Evolutionary conservation across 2,113 vertebrate genomes (phyloP).

Genomic region (Apeltes quadracus): DNA sequence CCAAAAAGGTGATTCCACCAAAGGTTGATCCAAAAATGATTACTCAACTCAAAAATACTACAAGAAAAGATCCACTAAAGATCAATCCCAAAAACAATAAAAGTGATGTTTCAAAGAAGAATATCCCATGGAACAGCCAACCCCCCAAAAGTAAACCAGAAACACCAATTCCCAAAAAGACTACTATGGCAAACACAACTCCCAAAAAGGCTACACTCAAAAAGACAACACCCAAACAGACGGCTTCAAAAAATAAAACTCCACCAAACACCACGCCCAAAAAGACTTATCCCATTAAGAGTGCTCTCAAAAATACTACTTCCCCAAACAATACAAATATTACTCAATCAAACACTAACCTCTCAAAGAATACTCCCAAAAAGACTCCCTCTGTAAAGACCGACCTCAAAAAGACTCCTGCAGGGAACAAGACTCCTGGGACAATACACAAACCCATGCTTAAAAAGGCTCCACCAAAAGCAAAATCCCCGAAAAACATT

Average conservation of each 20-base stretch:
- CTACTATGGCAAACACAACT: neutral
- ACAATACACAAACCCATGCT: constrained; percentile 17
- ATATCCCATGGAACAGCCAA: neutral
- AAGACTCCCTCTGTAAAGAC: constrained; percentile 5
- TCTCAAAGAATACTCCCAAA: neutral
- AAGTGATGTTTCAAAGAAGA: constrained; percentile 27
- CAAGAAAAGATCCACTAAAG: constrained; percentile 44
- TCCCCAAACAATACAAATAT: neutral
- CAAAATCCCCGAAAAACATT: constrained; percentile 33
- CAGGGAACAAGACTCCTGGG: neutral
- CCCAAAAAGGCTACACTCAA: neutral
- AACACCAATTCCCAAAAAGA: constrained; percentile 3
- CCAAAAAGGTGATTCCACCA: constrained; percentile 33
- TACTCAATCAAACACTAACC: neutral
- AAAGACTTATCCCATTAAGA: neutral
- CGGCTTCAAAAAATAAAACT: neutral
- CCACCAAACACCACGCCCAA: neutral
- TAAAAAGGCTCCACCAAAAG: constrained; percentile 41
- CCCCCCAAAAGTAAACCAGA: neutral
- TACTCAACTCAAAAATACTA: constrained; percentile 19
- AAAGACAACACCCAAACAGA: neutral
- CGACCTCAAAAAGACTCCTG: neutral
- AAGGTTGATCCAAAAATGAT: constrained; percentile 50
- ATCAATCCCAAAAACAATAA: constrained; percentile 42
- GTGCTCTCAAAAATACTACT: constrained; percentile 5